Conservation (phyloP, 1,140 invertebrate species). For the Rhyzopertha dominica region DNA sequence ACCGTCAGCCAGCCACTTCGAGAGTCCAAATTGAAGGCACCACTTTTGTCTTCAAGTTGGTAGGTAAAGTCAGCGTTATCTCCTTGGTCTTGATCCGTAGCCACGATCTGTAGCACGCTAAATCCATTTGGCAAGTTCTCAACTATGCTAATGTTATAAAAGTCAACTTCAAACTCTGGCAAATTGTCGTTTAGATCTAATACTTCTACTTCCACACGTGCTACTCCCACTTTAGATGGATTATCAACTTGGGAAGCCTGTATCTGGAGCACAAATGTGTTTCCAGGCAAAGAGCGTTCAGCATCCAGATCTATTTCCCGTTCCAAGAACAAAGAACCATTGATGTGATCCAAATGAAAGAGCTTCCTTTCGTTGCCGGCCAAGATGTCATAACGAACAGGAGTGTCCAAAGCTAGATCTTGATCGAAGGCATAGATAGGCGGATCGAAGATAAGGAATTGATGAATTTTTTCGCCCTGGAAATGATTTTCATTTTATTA, state of each 20-base stretch:
- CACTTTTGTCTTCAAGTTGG: conserved; percentile 65
- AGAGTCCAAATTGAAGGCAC: conserved; percentile 74
- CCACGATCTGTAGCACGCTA: conserved; percentile 76
- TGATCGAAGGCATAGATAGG: conserved; percentile 73
- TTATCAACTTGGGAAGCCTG: conserved; percentile 70
- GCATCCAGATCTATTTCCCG: conserved; percentile 73
- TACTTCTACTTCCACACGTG: conserved; percentile 71
- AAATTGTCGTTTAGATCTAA: conserved; percentile 79
- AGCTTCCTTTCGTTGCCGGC: conserved; percentile 67
- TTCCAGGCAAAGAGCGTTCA: conserved; percentile 59
- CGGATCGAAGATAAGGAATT: conserved; percentile 61
- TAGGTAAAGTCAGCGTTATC: conserved; percentile 81
- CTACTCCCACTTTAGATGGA: conserved; percentile 60
- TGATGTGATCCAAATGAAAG: conserved; percentile 66
- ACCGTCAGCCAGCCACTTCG: conserved; percentile 78
- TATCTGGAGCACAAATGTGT: conserved; percentile 71
- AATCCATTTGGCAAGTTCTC: conserved; percentile 85
- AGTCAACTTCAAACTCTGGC: conserved; percentile 80
- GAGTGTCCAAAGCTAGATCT: conserved; percentile 62
- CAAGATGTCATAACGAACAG: conserved; percentile 67
- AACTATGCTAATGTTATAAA: conserved; percentile 87
- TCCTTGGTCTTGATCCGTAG: conserved; percentile 72
- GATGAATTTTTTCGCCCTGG: conserved; percentile 62
- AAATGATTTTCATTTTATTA: conserved; percentile 13
- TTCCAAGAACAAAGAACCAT: conserved; percentile 70